Conservation (phyloP, 2,113 vertebrate species). For the Salvator merianae region DNA sequence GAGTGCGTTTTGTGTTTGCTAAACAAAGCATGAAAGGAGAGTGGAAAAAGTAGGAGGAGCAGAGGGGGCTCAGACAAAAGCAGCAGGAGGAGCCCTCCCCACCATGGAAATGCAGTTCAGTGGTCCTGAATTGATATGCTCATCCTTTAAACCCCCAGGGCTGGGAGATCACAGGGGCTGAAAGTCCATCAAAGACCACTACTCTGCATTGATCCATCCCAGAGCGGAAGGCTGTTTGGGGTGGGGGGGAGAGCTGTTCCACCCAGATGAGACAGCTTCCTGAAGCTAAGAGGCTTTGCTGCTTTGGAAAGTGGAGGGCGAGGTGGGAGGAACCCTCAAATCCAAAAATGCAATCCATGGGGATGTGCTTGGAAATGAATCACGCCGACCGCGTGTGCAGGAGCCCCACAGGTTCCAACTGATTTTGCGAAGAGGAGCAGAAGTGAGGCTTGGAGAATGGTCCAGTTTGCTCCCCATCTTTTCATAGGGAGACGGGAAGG, state of each 20-base stretch:
- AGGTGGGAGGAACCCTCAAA: conserved; percentile 43
- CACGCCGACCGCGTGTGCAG: background rate
- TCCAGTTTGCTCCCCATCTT: background rate
- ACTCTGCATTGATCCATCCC: conserved; percentile 77
- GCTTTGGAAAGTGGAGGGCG: conserved; percentile 64
- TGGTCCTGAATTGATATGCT: conserved; percentile 83
- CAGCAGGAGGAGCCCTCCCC: conserved; percentile 69
- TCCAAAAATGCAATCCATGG: conserved; percentile 38
- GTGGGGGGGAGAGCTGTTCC: conserved; percentile 20
- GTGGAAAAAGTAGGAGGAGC: conserved; percentile 81
- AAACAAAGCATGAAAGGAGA: conserved; percentile 85
- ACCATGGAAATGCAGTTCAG: conserved; percentile 84
- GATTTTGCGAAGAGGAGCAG: no score
- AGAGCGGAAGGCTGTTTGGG: conserved; percentile 68
- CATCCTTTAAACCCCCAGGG: conserved; percentile 78
- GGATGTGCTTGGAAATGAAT: background rate
- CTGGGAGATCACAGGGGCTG: conserved; percentile 80
- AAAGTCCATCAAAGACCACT: conserved; percentile 80
- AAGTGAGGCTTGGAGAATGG: background rate
- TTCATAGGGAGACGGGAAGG: background rate
- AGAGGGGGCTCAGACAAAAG: conserved; percentile 73
- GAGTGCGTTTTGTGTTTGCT: conserved; percentile 82
- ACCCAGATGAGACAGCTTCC: conserved; percentile 50
- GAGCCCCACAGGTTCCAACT: background rate
- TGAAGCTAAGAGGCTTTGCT: conserved; percentile 72